Evolutionary conservation across 2,797 vertebrate species (phyloP).

Genomic region (Eleutherodactylus coqui): DNA sequence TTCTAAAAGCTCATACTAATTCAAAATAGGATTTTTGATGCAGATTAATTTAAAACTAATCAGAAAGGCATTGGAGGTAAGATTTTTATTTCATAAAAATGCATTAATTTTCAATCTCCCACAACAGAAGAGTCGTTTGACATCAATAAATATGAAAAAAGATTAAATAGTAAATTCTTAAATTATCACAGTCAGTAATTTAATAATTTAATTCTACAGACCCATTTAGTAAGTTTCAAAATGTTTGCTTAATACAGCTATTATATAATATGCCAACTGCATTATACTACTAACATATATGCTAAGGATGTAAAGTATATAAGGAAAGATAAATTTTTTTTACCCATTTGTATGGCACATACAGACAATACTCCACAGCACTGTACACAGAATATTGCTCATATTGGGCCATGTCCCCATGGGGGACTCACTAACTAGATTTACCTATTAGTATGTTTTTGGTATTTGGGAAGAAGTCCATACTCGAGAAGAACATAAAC

Average conservation of each 20-base stretch:
- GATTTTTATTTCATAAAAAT: constrained; percentile 32
- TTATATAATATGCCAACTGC: neutral
- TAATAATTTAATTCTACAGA: constrained; percentile 26
- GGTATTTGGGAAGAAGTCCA: no score
- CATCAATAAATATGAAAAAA: constrained; percentile 56
- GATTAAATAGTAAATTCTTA: constrained; percentile 23
- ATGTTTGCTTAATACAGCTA: constrained; percentile 33
- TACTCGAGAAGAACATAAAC: no score
- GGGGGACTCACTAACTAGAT: no score
- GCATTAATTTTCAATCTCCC: constrained; percentile 48
- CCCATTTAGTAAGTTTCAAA: constrained; percentile 19
- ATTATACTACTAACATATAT: neutral
- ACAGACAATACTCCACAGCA: no score
- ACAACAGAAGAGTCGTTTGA: constrained; percentile 49
- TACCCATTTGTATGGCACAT: no score
- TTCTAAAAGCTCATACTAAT: constrained; percentile 47
- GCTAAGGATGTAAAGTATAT: no score
- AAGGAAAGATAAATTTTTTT: no score
- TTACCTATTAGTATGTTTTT: no score
- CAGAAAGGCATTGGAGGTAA: constrained; percentile 49
- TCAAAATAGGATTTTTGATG: constrained; percentile 59
- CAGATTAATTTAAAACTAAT: constrained; percentile 61
- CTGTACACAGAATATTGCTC: no score
- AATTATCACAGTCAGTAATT: constrained; percentile 32
- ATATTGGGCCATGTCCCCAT: no score